Conservation (phyloP, 2,113 vertebrate genomes). For the Misgurnus anguillicaudatus region DNA sequence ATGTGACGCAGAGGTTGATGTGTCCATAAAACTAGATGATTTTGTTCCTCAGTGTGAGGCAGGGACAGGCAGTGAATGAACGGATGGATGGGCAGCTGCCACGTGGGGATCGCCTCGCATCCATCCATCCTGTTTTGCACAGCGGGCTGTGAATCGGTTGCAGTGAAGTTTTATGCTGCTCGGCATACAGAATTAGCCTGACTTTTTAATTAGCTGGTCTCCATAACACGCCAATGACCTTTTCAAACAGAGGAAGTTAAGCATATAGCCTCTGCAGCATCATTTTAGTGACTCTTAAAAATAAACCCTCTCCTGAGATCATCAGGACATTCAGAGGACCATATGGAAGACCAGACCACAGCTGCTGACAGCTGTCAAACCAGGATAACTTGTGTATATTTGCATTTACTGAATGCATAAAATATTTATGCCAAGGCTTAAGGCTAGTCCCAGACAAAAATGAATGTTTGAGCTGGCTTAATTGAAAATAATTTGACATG, state of each 20-base stretch:
- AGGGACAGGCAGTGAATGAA: constrained; percentile 38
- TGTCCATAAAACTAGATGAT: constrained; percentile 34
- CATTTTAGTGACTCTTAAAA: constrained; percentile 26
- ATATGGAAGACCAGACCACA: background rate
- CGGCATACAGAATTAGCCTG: constrained; percentile 57
- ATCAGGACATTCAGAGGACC: constrained; percentile 6
- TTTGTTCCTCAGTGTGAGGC: constrained; percentile 40
- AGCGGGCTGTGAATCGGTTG: constrained; percentile 54
- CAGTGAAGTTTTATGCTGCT: constrained; percentile 50
- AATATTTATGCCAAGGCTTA: too few relatives aligned
- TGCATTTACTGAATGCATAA: background rate
- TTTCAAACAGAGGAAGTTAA: constrained; percentile 50
- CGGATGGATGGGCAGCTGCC: constrained; percentile 58
- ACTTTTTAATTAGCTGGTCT: constrained; percentile 60
- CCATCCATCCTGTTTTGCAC: constrained; percentile 54
- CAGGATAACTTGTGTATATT: background rate
- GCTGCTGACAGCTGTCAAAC: constrained; percentile 13
- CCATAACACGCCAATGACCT: constrained; percentile 49
- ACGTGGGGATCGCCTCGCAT: constrained; percentile 52
- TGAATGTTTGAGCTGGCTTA: too few relatives aligned
- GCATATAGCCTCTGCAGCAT: constrained; percentile 17
- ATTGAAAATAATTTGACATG: too few relatives aligned
- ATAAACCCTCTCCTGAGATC: constrained; percentile 33
- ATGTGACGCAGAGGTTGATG: constrained; percentile 5
- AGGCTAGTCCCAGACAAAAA: too few relatives aligned